Evolutionary conservation across 2,113 vertebrate genomes (phyloP).

Genomic region (Cyphomyrus discorhynchus): DNA sequence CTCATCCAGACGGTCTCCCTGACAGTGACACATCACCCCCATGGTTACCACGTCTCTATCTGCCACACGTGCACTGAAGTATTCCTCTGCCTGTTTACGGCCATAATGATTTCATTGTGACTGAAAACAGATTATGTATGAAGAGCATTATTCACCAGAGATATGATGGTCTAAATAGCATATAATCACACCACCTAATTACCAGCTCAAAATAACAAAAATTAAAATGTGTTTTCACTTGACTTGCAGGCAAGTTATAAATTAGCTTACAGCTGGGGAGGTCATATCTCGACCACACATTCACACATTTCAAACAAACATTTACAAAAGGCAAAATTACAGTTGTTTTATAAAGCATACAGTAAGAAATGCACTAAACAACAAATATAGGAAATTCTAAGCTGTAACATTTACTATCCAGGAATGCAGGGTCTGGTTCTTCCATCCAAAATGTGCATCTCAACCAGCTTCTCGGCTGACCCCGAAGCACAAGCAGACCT

Average conservation of each 20-base stretch:
- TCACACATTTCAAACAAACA: background rate
- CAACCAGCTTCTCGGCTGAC: background rate
- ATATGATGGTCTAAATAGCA: background rate
- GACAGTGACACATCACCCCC: background rate
- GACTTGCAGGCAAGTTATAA: background rate
- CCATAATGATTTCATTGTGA: background rate
- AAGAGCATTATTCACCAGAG: background rate
- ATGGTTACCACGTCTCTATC: background rate
- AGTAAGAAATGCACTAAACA: background rate
- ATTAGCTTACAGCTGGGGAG: background rate
- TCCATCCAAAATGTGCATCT: background rate
- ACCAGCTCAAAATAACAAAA: background rate
- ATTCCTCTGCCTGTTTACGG: background rate
- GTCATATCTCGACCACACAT: background rate
- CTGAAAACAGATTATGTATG: background rate
- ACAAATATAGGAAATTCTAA: background rate
- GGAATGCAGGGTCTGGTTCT: background rate
- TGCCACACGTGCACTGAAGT: background rate
- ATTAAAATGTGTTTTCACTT: background rate
- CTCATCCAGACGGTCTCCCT: background rate
- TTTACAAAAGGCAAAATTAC: background rate
- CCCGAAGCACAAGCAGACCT: background rate
- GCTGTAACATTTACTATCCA: background rate
- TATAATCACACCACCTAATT: background rate
- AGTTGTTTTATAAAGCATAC: background rate